These are phyloP conservation scores for Amphimedon queenslandica DNA, from an alignment of 37 sponge, comb jelly and placozoan genomes.

Conservation along the genomic window DNA sequence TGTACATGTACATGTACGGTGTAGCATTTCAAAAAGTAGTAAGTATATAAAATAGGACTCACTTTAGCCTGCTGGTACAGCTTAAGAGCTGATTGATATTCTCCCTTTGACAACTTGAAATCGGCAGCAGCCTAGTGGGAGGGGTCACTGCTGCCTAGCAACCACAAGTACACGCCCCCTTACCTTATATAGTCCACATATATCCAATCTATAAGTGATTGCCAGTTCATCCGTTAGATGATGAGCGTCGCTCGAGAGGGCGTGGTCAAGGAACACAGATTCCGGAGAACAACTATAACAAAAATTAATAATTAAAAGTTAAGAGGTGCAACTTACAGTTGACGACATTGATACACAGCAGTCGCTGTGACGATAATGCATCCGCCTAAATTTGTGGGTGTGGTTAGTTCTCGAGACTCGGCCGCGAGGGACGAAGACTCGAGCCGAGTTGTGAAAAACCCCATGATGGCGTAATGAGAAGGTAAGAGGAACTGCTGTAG, in stretches of 20 bases:
- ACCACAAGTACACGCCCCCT: neutral
- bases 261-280: slow-evolving; percentile 35
- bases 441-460: slow-evolving; percentile 16
- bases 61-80: slow-evolving; percentile 49
- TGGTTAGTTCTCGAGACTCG: neutral
- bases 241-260: slow-evolving; percentile 16
- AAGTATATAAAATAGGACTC: neutral
- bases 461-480: slow-evolving; percentile 28
- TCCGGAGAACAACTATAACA: slow-evolving; percentile 29
- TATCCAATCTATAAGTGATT: slow-evolving; percentile 59
- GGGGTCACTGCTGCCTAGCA: no score
- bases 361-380: slow-evolving; percentile 58
- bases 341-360: slow-evolving; percentile 62
- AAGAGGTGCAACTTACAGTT: slow-evolving; percentile 19
- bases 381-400: slow-evolving; percentile 52
- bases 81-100: slow-evolving; percentile 40
- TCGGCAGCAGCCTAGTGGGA: slow-evolving; percentile 37
- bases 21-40: no score
- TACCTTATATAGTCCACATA: slow-evolving; percentile 67
- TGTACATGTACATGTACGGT: neutral
- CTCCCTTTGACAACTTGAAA: slow-evolving; percentile 23
- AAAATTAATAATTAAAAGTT: neutral
- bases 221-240: slow-evolving; percentile 57
- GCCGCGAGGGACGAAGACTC: slow-evolving; percentile 1
- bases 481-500: slow-evolving; percentile 52